Percentiles rank a stretch among this genome's conserved stretches.
These are phyloP conservation scores for Alviniconcha marisindica DNA, from an alignment of 1,140 invertebrate species.

Conservation along the genomic window DNA sequence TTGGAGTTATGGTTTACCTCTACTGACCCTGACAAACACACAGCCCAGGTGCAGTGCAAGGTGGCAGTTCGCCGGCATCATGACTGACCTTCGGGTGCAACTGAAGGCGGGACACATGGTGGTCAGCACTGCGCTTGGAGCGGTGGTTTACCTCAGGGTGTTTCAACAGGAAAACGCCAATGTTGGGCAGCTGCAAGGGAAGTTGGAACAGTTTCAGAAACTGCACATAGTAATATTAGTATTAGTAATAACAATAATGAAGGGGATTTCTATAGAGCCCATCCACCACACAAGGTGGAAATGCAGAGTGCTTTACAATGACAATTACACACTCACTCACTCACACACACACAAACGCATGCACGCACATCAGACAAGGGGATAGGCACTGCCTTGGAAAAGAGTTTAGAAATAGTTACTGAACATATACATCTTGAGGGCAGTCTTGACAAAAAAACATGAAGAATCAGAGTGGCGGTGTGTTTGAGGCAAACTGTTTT, in stretches of 20 bases:
- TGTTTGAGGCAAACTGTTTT: too few species aligned
- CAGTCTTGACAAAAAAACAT: too few species aligned
- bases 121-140: slow-evolving; percentile 60
- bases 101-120: slow-evolving; percentile 46
- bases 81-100: slow-evolving; percentile 54
- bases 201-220: slow-evolving; percentile 22
- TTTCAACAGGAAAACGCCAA: slow-evolving; percentile 48
- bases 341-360: neutral
- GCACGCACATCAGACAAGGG: neutral
- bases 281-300: neutral
- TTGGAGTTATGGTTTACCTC: neutral
- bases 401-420: too few species aligned
- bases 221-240: too few species aligned
- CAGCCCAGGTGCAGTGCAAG: too few species aligned
- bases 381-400: too few species aligned
- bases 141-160: slow-evolving; percentile 49
- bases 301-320: neutral
- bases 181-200: slow-evolving; percentile 42
- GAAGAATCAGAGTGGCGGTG: too few species aligned
- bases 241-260: too few species aligned
- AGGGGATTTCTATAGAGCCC: neutral
- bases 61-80: too few species aligned
- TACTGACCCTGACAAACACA: neutral
- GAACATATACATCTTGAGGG: too few species aligned
- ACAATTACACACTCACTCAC: neutral